Base-by-base conservation (phyloP, 2,888 invertebrate species). In the Eupeodes latifasciatus region DNA sequence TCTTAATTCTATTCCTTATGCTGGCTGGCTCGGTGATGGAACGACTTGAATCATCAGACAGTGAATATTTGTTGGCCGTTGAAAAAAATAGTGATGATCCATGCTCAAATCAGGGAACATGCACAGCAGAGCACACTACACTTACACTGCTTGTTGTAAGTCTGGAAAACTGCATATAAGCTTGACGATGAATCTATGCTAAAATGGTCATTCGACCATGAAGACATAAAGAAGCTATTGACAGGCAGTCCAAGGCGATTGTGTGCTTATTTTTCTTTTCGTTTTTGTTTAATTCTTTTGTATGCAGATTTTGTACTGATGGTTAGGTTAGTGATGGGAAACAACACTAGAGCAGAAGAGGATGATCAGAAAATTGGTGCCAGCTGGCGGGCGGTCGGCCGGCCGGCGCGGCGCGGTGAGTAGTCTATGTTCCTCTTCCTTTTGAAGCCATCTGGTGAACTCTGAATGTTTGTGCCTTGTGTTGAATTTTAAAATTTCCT, bases 171-270 rank as follows among this genome's bases (percentile, higher is more conserved):
- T 14, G 12, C 27, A 16, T 2, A 40, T 27, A 49, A 66, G 47
- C 12, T 47, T 14, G 27, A 66, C 47, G 66, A 66, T 66, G 66
- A 66, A 66, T 66, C 66, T 66, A 66, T 66, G 66, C 66, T 27
- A 66, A 66, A 66, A 82, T 85, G 82, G 82, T 34, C 67, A 82
- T 57, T 75, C 74, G 74, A n/a, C 78, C 85, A 86, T 87, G 64
- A 80, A 87, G 87, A 80, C 80, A 66, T 87, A 77, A 87, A 75
- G 81, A 47, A 84, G 44, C 84, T 62, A 80, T 84, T 84, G 87
- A 81, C 80, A 87, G 80, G 80, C 44, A 27, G 47, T 14, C 44
- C 69, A 72, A 78, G 77, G 55, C 67, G 74, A 69, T 53, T 78
- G 74, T 64, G 47, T 53, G 69, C 55, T 62, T 64, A 7, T 64